Conservation (phyloP, 2,888 invertebrate species). For the Lysandra bellargus region DNA sequence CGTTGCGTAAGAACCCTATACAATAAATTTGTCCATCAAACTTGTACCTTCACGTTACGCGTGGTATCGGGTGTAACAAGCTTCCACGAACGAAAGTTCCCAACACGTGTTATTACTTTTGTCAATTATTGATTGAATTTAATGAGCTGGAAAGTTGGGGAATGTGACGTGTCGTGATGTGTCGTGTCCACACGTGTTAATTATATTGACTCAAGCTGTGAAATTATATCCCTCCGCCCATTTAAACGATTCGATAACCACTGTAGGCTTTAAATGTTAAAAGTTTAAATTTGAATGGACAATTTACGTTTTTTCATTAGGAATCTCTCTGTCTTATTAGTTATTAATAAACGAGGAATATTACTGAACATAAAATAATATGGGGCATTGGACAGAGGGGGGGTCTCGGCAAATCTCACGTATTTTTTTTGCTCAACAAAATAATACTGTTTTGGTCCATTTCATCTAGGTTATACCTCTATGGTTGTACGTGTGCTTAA, state of each 20-base stretch:
- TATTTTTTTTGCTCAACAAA: too few species aligned
- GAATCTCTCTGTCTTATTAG: neutral
- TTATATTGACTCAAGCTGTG: constrained; percentile 13
- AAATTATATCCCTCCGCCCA: neutral
- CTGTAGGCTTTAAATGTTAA: neutral
- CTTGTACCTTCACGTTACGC: constrained; percentile 41
- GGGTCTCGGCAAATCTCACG: too few species aligned
- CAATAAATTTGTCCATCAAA: neutral
- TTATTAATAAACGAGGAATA: neutral
- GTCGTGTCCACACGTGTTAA: constrained; percentile 22
- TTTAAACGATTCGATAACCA: neutral
- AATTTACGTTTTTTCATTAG: too few species aligned
- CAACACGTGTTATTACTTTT: constrained; percentile 48
- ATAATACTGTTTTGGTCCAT: too few species aligned
- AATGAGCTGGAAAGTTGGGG: constrained; percentile 28
- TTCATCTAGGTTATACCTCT: too few species aligned
- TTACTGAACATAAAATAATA: too few species aligned
- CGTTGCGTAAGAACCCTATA: neutral
- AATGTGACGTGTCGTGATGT: neutral
- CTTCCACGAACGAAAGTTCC: constrained; percentile 41
- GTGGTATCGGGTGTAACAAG: constrained; percentile 59
- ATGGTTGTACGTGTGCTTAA: too few species aligned
- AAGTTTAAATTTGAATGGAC: neutral
- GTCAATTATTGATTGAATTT: constrained; percentile 31
- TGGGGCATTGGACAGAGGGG: too few species aligned